Evolutionary conservation across 2,797 vertebrate species (phyloP), one percentile per base, ranked within the genome.

Genomic region (Gymnocypris eckloni): DNA sequence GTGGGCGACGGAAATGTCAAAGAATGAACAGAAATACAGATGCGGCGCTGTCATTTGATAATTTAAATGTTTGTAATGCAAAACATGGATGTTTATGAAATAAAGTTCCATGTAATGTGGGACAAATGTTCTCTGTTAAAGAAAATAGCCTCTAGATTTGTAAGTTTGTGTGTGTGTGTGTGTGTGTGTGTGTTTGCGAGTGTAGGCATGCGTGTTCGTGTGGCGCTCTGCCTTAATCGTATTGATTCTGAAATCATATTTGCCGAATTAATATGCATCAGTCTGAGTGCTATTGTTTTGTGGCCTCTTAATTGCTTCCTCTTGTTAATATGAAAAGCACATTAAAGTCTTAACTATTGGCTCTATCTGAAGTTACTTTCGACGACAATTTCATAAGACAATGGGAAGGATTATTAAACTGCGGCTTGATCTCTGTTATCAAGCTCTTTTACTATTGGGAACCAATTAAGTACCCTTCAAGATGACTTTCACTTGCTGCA

Each of bases 401-500:
- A 96, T 95, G 89, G 94, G 93, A 93, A 91, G 95, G 94, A 95
- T 95, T 95, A 95, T 95, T 95, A 93, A 95, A 95, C 95, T 95
- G 93, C 93, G 90, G 93, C 94, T 95, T 95, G 94, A 95, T 95
- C 95, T 95, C 94, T 94, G 93, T 94, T 95, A 94, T 95, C 93
- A 94, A 92, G 92, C 92, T 93, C 93, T 93, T 93, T 92, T 95
- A 94, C 95, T 94, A 94, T 91, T 92, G 95, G 95, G 95, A 96
- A 95, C 95, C 95, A 96, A 96, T 96, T 96, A 96, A 95, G 94
- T 96, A 95, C 94, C 95, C 96, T 96, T 96, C 95, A 96, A 95
- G 95, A 96, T 96, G 95, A 96, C 95, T 96, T 96, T 96, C 95
- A 95, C 94, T 95, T 93, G 94, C 95, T 95, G 95, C 94, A 93